Evolutionary conservation across 2,797 vertebrate genomes (phyloP).

Genomic region (Pampus argenteus): DNA sequence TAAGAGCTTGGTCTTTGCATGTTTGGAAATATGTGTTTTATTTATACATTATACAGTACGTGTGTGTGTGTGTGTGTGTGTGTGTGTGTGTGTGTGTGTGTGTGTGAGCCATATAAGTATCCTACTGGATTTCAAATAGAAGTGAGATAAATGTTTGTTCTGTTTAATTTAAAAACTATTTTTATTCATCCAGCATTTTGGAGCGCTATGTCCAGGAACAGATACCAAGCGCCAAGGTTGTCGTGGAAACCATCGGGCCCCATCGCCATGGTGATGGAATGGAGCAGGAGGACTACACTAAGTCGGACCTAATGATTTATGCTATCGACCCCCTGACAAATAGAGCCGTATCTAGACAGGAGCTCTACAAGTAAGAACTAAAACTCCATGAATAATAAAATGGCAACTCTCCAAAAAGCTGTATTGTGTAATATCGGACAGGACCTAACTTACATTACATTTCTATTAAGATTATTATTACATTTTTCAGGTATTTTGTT

Average conservation of each 20-base stretch:
- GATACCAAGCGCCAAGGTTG: conserved; percentile 93
- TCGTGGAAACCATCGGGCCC: conserved; percentile 95
- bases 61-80: background rate
- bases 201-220: conserved; percentile 96
- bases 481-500: conserved; percentile 7
- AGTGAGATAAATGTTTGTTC: background rate
- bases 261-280: conserved; percentile 90
- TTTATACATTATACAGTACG: background rate
- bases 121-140: background rate
- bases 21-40: background rate
- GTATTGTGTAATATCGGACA: background rate
- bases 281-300: conserved; percentile 95
- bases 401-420: conserved; percentile 8
- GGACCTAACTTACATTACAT: conserved; percentile 7
- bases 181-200: conserved; percentile 87
- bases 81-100: background rate
- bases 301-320: conserved; percentile 96
- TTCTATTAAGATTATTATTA: too few species aligned
- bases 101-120: background rate
- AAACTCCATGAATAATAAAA: conserved; percentile 12
- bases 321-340: conserved; percentile 97
- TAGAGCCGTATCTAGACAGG: conserved; percentile 92
- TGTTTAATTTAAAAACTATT: background rate
- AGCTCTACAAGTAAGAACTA: conserved; percentile 93
- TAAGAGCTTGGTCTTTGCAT: conserved; percentile 14